Evolutionary conservation across 2,888 invertebrate species (phyloP), one percentile per base, ranked within the genome.

Genomic region (Agriopis aurantiaria): DNA sequence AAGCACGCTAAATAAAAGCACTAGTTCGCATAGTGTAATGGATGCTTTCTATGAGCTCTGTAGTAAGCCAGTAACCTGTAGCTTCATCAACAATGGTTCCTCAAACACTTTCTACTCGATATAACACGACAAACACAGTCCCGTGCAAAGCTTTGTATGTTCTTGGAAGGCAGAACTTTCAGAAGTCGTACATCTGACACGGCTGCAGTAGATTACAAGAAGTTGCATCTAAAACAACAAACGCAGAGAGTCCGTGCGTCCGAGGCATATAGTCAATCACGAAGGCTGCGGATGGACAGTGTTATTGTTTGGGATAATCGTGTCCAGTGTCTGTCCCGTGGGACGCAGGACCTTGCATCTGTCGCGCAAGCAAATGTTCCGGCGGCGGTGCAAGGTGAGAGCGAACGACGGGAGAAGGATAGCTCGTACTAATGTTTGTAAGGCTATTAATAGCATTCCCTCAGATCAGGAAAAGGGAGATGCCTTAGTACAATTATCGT

Each of bases 291-390:
- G 75, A 72, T 12, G 40, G 60, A 43, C 41, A 51, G 59, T 83
- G 82, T 83, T 83, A 80, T 85, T 85, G 84, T 86, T 84, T 83
- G 84, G 78, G 86, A 85, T 88, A 84, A 86, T 81, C 82, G 78
- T 84, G 83, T 78, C 81, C 78, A 80, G 79, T 83, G 83, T 78
- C 81, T 77, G 80, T 87, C 88, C 84, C 86, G 68, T 75, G 87
- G 85, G 86, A 89, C 51, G 56, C 33, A 78, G 76, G 77, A 78
- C 74, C 82, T 90, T 89, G 91, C 92, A 91, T 92, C 91, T 91
- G 91, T 86, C 78, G 79, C 85, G 88, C 88, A 88, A 87, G 87
- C 82, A 83, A 85, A 85, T 82, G 82, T 81, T 72, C 69, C 23
- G 45, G 11, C 33, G 59, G 61, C 69, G 85, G 83, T 65, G 7